phyloP scores from a whole-genome alignment of 2,888 invertebrate species.

The Microplitis manilae region DNA sequence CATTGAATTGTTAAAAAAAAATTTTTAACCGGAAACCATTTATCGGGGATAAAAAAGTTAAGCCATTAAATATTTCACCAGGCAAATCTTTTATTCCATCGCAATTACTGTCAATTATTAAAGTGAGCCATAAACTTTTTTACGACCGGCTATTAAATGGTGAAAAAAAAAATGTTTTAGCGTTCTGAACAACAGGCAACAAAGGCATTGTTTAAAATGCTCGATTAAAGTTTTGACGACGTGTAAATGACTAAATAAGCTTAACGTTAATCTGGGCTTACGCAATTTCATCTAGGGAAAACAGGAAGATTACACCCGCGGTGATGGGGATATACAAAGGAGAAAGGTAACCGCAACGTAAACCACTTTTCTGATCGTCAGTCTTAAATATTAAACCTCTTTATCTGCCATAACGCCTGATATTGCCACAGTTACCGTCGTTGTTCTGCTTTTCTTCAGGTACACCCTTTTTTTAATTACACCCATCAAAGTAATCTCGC shows the following conservation, averaged over 20 bases:
- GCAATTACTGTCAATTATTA: not conserved
- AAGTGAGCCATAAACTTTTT: not conserved
- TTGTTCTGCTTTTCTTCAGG: not conserved
- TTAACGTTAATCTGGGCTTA: conserved; percentile 46
- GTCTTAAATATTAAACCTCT: conserved; percentile 1
- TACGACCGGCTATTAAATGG: not conserved
- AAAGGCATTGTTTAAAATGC: not conserved
- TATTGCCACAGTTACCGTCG: not conserved
- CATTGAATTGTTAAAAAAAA: too few species aligned
- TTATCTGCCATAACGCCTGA: not conserved
- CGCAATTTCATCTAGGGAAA: conserved; percentile 45
- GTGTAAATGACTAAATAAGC: conserved; percentile 40
- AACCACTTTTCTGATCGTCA: not conserved
- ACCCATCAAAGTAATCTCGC: not conserved
- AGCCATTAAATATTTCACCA: not conserved
- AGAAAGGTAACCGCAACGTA: not conserved
- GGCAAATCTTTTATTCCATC: not conserved
- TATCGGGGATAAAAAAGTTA: not conserved
- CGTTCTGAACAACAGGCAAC: not conserved
- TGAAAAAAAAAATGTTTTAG: not conserved
- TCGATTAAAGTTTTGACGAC: not conserved
- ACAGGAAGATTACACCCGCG: not conserved
- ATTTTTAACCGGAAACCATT: too few species aligned
- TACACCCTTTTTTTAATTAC: not conserved
- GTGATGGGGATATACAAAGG: not conserved